A percentile compares a stretch with the other conserved stretches of the same genome.
Conservation (phyloP, 2,797 vertebrate genomes). For the Crocodylus rhombifer region DNA sequence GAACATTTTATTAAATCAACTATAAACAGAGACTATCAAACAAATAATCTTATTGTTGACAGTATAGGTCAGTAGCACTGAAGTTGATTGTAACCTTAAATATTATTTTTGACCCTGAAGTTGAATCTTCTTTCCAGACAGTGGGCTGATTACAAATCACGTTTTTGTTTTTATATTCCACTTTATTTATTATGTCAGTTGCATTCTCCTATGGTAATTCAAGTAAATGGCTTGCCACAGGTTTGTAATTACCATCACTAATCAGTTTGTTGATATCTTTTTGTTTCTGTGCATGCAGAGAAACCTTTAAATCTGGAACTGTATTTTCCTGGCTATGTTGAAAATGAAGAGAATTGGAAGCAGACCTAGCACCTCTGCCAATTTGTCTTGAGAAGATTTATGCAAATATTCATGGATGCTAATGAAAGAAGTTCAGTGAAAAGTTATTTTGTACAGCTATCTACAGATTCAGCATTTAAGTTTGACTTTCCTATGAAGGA, state of each 20-base stretch:
- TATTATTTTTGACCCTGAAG: neutral
- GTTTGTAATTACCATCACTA: neutral
- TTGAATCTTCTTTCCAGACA: neutral
- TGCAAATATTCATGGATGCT: constrained; percentile 24
- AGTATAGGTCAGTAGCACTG: neutral
- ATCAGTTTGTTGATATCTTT: neutral
- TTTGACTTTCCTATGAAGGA: neutral
- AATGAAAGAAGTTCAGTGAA: constrained; percentile 32
- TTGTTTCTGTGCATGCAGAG: neutral
- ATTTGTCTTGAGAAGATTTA: constrained; percentile 12
- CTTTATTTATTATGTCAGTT: neutral
- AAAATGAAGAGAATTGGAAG: constrained; percentile 12
- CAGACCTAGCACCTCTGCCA: neutral
- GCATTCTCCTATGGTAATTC: neutral
- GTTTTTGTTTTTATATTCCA: neutral
- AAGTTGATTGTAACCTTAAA: neutral
- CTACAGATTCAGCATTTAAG: neutral
- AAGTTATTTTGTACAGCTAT: constrained; percentile 24
- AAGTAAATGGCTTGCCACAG: neutral
- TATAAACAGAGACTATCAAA: neutral
- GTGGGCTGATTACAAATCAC: neutral
- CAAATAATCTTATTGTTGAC: neutral
- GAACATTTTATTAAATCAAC: neutral
- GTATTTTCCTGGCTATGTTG: neutral
- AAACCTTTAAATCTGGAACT: neutral